Percentiles rank a stretch among this genome's conserved stretches.
These are phyloP conservation scores for Drosophila subobscura DNA, from an alignment of 1,140 invertebrate species.

Conservation along the genomic window DNA sequence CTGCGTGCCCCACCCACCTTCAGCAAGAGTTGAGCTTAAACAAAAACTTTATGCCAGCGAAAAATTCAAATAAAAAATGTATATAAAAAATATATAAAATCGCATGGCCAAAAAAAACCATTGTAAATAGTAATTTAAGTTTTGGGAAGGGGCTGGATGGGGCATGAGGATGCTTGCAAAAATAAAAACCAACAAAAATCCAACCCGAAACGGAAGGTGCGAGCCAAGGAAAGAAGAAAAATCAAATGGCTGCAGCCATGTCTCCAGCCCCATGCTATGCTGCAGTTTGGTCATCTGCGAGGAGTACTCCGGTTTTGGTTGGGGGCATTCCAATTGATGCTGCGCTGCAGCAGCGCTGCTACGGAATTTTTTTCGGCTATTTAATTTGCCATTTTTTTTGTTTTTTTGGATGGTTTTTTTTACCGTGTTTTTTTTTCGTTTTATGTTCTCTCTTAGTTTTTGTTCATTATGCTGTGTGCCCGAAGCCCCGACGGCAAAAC, in stretches of 20 bases:
- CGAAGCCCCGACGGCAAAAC: conserved; percentile 73
- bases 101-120: conserved; percentile 58
- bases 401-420: conserved; percentile 26
- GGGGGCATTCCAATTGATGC: conserved; percentile 43
- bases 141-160: conserved; percentile 33
- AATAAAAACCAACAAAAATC: conserved; percentile 25
- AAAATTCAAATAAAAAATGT: conserved; percentile 59
- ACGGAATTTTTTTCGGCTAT: conserved; percentile 72
- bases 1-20: not conserved
- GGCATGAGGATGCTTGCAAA: conserved; percentile 52
- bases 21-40: conserved; percentile 19
- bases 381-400: conserved; percentile 77
- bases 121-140: conserved; percentile 82
- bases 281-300: conserved; percentile 13
- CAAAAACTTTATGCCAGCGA: conserved; percentile 59
- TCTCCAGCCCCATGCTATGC: not conserved
- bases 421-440: conserved; percentile 19
- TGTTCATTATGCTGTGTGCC: conserved; percentile 77
- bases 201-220: conserved; percentile 63
- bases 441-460: conserved; percentile 59
- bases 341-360: conserved; percentile 40
- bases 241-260: conserved; percentile 60
- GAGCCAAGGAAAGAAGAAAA: conserved; percentile 72
- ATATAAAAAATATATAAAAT: conserved; percentile 20
- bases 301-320: conserved; percentile 35